A percentile compares a stretch with the other conserved stretches of the same genome.
phyloP scores from a whole-genome alignment of 2,888 invertebrate species.

The Stomorhina lunata region DNA sequence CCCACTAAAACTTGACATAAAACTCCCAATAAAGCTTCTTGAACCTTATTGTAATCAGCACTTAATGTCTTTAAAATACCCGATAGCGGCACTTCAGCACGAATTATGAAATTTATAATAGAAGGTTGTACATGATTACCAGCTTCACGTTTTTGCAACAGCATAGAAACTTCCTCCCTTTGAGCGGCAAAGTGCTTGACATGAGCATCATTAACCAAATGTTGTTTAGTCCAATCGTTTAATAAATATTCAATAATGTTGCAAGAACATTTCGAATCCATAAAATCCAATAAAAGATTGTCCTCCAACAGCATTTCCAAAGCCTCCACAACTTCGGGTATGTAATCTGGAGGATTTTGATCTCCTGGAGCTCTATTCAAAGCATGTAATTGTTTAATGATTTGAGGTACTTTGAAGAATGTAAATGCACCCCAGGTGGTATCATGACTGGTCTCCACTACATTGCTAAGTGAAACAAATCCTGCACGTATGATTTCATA shows the following conservation, averaged over 20 bases:
- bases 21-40: slow-evolving; percentile 91
- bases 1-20: slow-evolving; percentile 93
- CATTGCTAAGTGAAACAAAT: slow-evolving; percentile 93
- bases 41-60: slow-evolving; percentile 93
- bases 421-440: slow-evolving; percentile 97
- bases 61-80: slow-evolving; percentile 94
- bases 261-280: slow-evolving; percentile 93
- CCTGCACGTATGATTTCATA: slow-evolving; percentile 94
- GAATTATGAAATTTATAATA: slow-evolving; percentile 88
- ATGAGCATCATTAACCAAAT: slow-evolving; percentile 89
- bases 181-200: slow-evolving; percentile 84
- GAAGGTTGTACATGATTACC: slow-evolving; percentile 84
- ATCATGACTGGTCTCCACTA: slow-evolving; percentile 90
- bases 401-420: slow-evolving; percentile 93
- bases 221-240: slow-evolving; percentile 89
- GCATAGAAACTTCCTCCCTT: slow-evolving; percentile 80
- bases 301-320: slow-evolving; percentile 92
- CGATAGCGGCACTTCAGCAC: slow-evolving; percentile 93
- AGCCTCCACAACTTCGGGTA: slow-evolving; percentile 89
- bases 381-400: slow-evolving; percentile 86
- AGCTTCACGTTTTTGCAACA: slow-evolving; percentile 85
- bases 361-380: slow-evolving; percentile 79
- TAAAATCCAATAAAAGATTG: slow-evolving; percentile 90
- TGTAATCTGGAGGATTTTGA: slow-evolving; percentile 82
- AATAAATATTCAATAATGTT: slow-evolving; percentile 92